phyloP scores from a whole-genome alignment of 2,113 vertebrate genomes.

The Sclerurus mexicanus region DNA sequence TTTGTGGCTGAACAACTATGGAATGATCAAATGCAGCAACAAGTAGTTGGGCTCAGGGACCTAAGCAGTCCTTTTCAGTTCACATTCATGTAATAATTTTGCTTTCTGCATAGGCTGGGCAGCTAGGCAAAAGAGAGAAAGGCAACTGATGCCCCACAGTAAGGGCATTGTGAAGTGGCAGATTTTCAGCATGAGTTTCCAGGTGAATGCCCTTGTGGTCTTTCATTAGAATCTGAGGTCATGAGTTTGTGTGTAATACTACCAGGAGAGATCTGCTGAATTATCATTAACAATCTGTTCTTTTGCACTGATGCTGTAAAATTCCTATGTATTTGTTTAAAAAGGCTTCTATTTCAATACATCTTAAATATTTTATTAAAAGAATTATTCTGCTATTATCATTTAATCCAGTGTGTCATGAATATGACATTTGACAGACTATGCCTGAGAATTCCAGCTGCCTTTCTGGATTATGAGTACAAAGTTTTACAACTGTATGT shows the following conservation, averaged over 20 bases:
- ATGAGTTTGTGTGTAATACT: background rate
- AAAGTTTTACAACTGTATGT: constrained; percentile 22
- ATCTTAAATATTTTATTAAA: background rate
- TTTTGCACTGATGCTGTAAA: background rate
- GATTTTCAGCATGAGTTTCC: background rate
- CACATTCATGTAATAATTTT: background rate
- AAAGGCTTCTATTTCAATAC: background rate
- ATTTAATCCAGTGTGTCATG: constrained; percentile 37
- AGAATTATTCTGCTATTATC: constrained; percentile 34
- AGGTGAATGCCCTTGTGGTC: background rate
- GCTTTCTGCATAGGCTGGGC: background rate
- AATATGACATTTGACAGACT: constrained; percentile 37
- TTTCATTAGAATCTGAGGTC: background rate
- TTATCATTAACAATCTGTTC: background rate
- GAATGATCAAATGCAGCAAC: background rate
- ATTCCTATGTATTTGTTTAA: background rate
- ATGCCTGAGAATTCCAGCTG: constrained; percentile 36
- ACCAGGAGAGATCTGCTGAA: background rate
- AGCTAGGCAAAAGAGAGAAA: background rate
- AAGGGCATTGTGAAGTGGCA: background rate
- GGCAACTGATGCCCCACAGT: background rate
- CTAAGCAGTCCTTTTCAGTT: background rate
- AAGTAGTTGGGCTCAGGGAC: background rate
- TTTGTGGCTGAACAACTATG: background rate
- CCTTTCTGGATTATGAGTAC: constrained; percentile 38